Conservation (phyloP, 2,797 vertebrate species). For the Coregonus ussuriensis region DNA sequence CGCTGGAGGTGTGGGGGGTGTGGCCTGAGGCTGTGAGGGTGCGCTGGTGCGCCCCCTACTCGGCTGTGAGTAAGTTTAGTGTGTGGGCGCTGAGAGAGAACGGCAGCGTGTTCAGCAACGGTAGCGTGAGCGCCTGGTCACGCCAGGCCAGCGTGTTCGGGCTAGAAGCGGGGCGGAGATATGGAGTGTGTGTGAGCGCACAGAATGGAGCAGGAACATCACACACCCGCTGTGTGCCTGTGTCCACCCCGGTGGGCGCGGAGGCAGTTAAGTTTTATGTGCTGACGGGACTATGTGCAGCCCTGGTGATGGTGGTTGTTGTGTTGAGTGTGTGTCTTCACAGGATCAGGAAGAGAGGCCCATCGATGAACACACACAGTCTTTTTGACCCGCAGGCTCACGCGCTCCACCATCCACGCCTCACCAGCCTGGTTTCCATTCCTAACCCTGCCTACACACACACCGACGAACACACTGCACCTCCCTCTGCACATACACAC, state of each 20-base stretch:
- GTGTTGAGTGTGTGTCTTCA: slow-evolving; percentile 14
- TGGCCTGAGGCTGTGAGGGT: slow-evolving; percentile 11
- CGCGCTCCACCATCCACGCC: background rate
- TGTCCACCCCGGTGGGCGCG: background rate
- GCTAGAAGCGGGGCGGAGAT: slow-evolving; percentile 4
- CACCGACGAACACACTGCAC: background rate
- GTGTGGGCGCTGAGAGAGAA: slow-evolving; percentile 17
- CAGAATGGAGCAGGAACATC: background rate
- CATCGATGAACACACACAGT: background rate
- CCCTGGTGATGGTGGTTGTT: slow-evolving; percentile 6
- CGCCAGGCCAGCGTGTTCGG: slow-evolving; percentile 21
- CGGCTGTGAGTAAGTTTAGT: slow-evolving; percentile 2
- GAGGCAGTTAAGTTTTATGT: background rate
- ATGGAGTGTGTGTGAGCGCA: slow-evolving; percentile 24
- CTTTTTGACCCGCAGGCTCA: background rate
- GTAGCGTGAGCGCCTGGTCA: slow-evolving; percentile 23
- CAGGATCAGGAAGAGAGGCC: slow-evolving; percentile 1
- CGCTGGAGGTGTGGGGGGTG: slow-evolving; percentile 14
- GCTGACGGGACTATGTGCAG: slow-evolving; percentile 7
- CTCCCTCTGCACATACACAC: background rate
- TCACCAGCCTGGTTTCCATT: slow-evolving; percentile 21
- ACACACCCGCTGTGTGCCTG: slow-evolving; percentile 3
- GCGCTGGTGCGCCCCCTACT: slow-evolving; percentile 26
- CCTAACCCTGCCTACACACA: slow-evolving; percentile 17
- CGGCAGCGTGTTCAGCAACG: slow-evolving; percentile 18